Base-by-base conservation (phyloP, 2,797 vertebrate genomes). In the Melanotaenia pygmaea region DNA sequence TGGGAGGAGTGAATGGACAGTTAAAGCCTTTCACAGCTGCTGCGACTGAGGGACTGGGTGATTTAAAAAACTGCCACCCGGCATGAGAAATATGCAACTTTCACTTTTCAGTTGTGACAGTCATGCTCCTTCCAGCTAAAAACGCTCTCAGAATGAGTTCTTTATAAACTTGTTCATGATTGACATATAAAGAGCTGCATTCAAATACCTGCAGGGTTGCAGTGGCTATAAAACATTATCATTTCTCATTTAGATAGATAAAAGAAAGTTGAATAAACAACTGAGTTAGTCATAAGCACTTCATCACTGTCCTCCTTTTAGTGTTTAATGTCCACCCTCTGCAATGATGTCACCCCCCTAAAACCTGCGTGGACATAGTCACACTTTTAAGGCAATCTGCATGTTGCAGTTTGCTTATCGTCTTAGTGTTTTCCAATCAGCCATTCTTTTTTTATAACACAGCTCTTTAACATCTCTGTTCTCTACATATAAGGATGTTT, bases 1-100 rank as follows among this genome's bases (percentile, higher is more conserved):
- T 70, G 57, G 71, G 72, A 67, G 59, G 68, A 47, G 64, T 68
- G 76, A 83, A 76, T 72, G 85, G 84, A 72, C 70, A 67, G 45
- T 59, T 58, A 79, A 84, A 56, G 59, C 79, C 81, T 67, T 70
- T 30, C 59, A 82, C 40, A 56, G 50, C 67, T 50, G 12, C 64
- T n/a, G 38, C 70, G 51, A 38, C 67, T 26, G 65, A 74, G 63
- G 34, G 57, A 70, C 72, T 38, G 69, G 61, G 5, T 32, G 53
- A 79, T 64, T 69, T 54, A 50, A 37, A 79, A 67, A 14, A 47
- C 62, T 32, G 70, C 64, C 56, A 37, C 34, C 51, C 56, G 26
- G 58, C 54, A 34, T 43, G 61, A 69, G 62, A 64, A 73, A 77
- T n/a, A 63, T 30, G 34, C 18, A 32, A 43, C 37, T n/a, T 54